Percentiles rank a stretch among this genome's conserved stretches.
phyloP scores from a whole-genome alignment of 2,888 invertebrate species.

The Blera fallax region DNA sequence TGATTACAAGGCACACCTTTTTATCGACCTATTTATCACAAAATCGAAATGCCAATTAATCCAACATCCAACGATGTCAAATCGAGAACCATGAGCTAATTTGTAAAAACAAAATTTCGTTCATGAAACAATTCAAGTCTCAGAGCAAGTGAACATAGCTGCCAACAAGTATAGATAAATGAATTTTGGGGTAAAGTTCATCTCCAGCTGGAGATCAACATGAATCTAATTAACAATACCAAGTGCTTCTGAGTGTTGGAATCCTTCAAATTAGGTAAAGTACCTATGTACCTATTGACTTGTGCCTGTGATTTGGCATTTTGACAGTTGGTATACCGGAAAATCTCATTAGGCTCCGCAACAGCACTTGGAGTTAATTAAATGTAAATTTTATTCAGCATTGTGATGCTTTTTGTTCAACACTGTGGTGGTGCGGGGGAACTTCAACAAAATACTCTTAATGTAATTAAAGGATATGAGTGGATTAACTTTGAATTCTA shows the following conservation, averaged over 20 bases:
- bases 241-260: neutral
- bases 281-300: neutral
- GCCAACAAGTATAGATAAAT: neutral
- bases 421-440: neutral
- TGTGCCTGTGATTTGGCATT: neutral
- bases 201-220: neutral
- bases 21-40: too few relatives aligned
- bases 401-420: neutral
- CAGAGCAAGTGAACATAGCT: neutral
- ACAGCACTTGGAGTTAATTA: neutral
- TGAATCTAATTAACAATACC: neutral
- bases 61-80: too few relatives aligned
- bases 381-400: constrained; percentile 8
- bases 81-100: too few relatives aligned
- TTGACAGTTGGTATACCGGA: neutral
- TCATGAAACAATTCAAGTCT: neutral
- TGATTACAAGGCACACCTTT: too few relatives aligned
- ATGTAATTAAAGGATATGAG: neutral
- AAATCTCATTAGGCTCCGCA: neutral
- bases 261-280: neutral
- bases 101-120: too few relatives aligned
- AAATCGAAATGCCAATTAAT: too few relatives aligned
- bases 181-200: neutral
- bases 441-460: neutral
- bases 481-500: neutral